These are phyloP conservation scores for Euura lappo DNA, from an alignment of 1,140 invertebrate species.

Conservation along the genomic window DNA sequence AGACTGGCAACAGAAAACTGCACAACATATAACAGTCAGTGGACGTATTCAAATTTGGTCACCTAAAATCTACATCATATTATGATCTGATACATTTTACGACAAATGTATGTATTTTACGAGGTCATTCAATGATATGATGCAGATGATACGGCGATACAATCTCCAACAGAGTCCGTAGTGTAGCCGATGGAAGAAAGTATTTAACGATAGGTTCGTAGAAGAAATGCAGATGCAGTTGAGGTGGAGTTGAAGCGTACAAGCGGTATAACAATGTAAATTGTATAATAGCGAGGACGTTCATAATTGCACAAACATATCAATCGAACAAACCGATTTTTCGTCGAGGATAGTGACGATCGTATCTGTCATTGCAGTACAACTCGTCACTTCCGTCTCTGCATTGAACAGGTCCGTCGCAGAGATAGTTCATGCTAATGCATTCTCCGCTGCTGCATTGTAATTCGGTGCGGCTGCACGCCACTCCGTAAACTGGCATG, in stretches of 20 bases:
- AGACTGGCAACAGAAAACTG: too few relatives aligned
- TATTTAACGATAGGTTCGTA: neutral
- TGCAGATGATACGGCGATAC: too few relatives aligned
- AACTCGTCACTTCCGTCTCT: slow-evolving; percentile 75
- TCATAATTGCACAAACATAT: slow-evolving; percentile 43
- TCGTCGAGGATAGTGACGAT: slow-evolving; percentile 50
- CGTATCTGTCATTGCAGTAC: slow-evolving; percentile 60
- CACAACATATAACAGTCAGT: too few relatives aligned
- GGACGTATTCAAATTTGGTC: too few relatives aligned
- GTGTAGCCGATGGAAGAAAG: too few relatives aligned
- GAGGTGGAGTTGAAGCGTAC: neutral
- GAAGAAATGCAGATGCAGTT: neutral
- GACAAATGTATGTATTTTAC: too few relatives aligned
- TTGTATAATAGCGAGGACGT: slow-evolving; percentile 31
- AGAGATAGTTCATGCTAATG: slow-evolving; percentile 68
- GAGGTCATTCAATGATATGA: too few relatives aligned
- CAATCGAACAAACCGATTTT: slow-evolving; percentile 55
- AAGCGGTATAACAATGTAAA: too few relatives aligned
- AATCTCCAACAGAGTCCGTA: too few relatives aligned
- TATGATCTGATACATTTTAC: too few relatives aligned
- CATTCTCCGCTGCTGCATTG: slow-evolving; percentile 67
- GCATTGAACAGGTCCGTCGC: slow-evolving; percentile 75
- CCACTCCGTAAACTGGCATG: slow-evolving; percentile 53
- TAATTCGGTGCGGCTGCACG: slow-evolving; percentile 61
- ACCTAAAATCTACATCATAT: too few relatives aligned